phyloP scores from a whole-genome alignment of 2,888 invertebrate species.

The Polietes domitor region DNA sequence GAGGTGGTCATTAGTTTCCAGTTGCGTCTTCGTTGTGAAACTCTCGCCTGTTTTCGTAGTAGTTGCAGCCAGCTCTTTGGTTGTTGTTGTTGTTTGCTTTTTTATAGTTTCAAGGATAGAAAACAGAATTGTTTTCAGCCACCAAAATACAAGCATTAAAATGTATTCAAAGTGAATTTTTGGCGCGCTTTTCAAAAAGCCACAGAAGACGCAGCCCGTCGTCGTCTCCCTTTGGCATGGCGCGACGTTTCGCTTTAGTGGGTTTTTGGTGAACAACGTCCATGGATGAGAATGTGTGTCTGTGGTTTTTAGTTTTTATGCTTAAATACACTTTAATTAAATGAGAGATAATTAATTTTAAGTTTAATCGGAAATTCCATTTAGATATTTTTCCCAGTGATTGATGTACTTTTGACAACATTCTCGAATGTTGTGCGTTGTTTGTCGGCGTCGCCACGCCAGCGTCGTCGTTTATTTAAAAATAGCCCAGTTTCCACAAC shows the following conservation, averaged over 20 bases:
- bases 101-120: conserved; percentile 47
- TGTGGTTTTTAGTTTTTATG: conserved; percentile 71
- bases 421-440: too few relatives aligned
- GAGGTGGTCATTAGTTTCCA: conserved; percentile 78
- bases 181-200: conserved; percentile 48
- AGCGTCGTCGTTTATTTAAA: neutral
- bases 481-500: conserved; percentile 31
- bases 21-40: conserved; percentile 16
- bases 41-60: neutral
- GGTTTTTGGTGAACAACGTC: neutral
- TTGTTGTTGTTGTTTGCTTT: conserved; percentile 19
- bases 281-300: conserved; percentile 28
- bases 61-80: conserved; percentile 44
- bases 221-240: conserved; percentile 25
- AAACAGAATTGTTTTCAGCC: conserved; percentile 13
- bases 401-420: conserved; percentile 76
- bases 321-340: conserved; percentile 80
- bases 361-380: conserved; percentile 80
- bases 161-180: conserved; percentile 10
- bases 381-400: conserved; percentile 76
- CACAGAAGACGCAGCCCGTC: neutral
- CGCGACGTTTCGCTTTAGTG: conserved; percentile 33
- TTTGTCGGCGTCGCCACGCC: neutral
- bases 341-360: conserved; percentile 80
- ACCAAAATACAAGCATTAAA: neutral